Evolutionary conservation across 2,797 vertebrate genomes (phyloP), one percentile per base, ranked within the genome.

Genomic region (Kryptolebias ocellatus): DNA sequence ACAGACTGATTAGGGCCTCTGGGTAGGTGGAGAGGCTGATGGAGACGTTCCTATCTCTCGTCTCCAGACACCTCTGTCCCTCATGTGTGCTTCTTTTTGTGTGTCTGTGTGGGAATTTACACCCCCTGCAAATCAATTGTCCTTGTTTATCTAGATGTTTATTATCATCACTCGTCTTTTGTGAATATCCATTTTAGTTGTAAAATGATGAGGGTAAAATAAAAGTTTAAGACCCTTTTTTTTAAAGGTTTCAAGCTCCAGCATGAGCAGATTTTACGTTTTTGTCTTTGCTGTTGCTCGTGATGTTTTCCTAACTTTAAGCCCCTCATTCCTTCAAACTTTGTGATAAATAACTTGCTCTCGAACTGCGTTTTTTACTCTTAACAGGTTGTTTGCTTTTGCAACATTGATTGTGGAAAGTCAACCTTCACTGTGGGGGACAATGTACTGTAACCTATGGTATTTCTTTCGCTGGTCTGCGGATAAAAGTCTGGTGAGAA

Each of bases 1-100:
- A 72, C 76, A 77, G 83, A 85, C 86, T 90, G 88, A 90, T 90
- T 83, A 87, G 86, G 79, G 86, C 87, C 78, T 87, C 66, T 81
- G 87, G 83, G 91, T 85, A 69, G 88, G 86, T 73, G 80, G 74
- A 79, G 78, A 72, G 70, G 75, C 82, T 83, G 84, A 86, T 74
- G 64, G 82, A 84, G 80, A 70, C 74, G 5, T 64, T 44, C 76
- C 75, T 90, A 89, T 91, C 89, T 90, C 86, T 68, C 1, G 76
- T 83, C 81, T 89, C 75, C 89, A 90, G 89, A 87, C 80, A 73
- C 67, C 51, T 51, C 63, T 37, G 52, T 24, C 67, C 68, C 57
- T 44, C 50, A 16, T 77, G 83, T 58, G 64, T 54, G 52, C 72
- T 24, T 64, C 31, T 24, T 24, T 24, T 24, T 61, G 59, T 17